Evolutionary conservation across 2,113 vertebrate species (phyloP), one percentile per base, ranked within the genome.

Genomic region (Chascanopsetta lugubris): DNA sequence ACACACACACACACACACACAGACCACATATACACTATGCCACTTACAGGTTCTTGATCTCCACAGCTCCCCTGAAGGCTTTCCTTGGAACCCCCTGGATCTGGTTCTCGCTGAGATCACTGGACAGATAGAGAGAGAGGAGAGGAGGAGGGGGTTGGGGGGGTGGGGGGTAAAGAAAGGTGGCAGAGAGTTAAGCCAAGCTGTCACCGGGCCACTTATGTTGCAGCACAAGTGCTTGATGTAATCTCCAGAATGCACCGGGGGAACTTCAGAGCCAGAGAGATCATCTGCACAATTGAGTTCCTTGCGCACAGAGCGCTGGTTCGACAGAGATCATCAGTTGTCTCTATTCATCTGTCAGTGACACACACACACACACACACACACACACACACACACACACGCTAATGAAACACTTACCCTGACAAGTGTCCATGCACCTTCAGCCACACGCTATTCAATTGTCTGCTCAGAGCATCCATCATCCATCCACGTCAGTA

Each of bases 41-140:
- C 49, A 96, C 97, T 98, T 88, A 99, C 97, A 99, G 90, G 84
- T 99, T 99, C 91, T 99, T 99, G 88, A 99, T 96, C 80, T 99
- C 96, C 74, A 97, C 95, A 8, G 96, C 95, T 83, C 97, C 97
- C 80, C 97, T 94, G 80, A 99, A 99, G 69, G 96, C 97, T 85
- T 99, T 99, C 75, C 97, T 94, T 66, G 97, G 97, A 90, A 99
- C 94, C 4, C 96, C 97, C 67, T 98, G 97, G 82, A 99, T 99
- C 85, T 97, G 96, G 86, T 99, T 99, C 90, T 99, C 97, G 82
- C 97, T 99, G 75, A 99, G 94, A 89, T 99, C 97, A 72, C 97
- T 94, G 87, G 20, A 84, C 62, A 83, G 48, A 65, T 11, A 72
- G 27, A 66, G n/a, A 59, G 32, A 29, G 6, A n/a, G 43, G 3